Evolutionary conservation across 2,113 vertebrate genomes (phyloP).

Genomic region (Ceyx melanurus): DNA sequence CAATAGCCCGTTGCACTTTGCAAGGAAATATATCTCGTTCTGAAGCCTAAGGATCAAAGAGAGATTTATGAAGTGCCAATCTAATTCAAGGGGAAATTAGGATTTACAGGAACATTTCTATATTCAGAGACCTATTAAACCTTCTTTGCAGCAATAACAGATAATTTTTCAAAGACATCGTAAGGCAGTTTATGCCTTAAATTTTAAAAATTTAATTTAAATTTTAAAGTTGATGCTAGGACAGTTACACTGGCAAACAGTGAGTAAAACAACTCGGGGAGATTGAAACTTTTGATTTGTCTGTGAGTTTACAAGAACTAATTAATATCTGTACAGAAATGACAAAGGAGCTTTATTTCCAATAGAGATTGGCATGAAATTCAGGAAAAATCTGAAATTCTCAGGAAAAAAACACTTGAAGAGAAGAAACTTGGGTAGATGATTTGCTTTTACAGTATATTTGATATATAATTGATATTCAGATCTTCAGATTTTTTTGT

Average conservation of each 20-base stretch:
- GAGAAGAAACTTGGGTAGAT: neutral
- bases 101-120: slow-evolving; percentile 10
- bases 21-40: slow-evolving; percentile 1
- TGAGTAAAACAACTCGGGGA: neutral
- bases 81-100: slow-evolving; percentile 9
- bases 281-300: neutral
- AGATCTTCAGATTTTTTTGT: neutral
- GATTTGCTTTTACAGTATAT: neutral
- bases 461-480: neutral
- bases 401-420: neutral
- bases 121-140: slow-evolving; percentile 2
- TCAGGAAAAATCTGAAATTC: neutral
- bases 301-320: neutral
- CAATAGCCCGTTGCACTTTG: neutral
- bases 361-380: neutral
- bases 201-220: too few relatives aligned
- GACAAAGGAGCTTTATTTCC: neutral
- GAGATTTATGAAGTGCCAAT: slow-evolving; percentile 27
- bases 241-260: neutral
- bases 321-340: neutral
- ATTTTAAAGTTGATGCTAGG: neutral
- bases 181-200: neutral
- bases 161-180: neutral
- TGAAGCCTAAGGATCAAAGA: slow-evolving; percentile 10
- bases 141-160: neutral